Evolutionary conservation across 2,113 vertebrate species (phyloP).

Genomic region (Anseranas semipalmata): DNA sequence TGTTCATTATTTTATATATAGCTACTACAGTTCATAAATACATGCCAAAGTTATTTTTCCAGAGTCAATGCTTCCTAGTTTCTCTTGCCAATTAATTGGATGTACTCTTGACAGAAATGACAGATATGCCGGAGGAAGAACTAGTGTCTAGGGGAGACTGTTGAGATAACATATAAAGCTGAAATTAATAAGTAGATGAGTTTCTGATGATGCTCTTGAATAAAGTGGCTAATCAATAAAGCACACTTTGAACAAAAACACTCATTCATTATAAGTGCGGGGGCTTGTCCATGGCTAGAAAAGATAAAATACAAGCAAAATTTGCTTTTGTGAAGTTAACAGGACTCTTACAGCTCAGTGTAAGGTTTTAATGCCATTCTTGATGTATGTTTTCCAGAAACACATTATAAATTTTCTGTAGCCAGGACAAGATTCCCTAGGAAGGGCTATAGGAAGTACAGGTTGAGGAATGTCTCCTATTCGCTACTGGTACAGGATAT

Average conservation of each 20-base stretch:
- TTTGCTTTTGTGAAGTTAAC: not conserved
- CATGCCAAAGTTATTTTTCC: not conserved
- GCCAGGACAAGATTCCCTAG: not conserved
- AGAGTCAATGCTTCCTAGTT: not conserved
- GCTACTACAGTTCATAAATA: not conserved
- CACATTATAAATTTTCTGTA: not conserved
- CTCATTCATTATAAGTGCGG: not conserved
- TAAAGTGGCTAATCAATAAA: conserved; percentile 56
- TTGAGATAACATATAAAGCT: conserved; percentile 15
- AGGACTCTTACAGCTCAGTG: not conserved
- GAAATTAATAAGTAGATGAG: conserved; percentile 54
- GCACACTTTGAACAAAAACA: conserved; percentile 22
- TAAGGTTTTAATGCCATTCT: not conserved
- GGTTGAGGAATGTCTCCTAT: not conserved
- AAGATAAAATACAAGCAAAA: not conserved
- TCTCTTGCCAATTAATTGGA: conserved; percentile 20
- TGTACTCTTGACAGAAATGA: conserved; percentile 10
- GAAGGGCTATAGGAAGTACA: not conserved
- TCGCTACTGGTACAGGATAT: fast-evolving
- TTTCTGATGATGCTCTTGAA: conserved; percentile 25
- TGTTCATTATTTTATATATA: not conserved
- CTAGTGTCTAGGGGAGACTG: not conserved
- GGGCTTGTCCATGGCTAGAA: not conserved
- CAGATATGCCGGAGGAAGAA: conserved; percentile 1
- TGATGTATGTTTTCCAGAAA: not conserved